These are phyloP conservation scores for Caenorhabditis sp. DNA, from an alignment of 2,888 invertebrate genomes.

Conservation along the genomic window DNA sequence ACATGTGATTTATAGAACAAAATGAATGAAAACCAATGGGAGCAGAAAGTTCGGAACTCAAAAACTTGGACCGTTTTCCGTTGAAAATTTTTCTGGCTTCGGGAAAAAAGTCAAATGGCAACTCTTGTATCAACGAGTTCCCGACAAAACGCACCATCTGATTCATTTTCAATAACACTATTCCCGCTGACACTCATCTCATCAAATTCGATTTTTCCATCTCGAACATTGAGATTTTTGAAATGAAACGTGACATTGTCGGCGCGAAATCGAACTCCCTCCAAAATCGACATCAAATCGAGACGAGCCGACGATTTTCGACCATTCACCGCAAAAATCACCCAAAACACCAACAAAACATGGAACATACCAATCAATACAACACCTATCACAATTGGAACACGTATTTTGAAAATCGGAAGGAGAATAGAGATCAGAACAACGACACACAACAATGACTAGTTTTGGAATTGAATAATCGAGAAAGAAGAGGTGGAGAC, in stretches of 20 bases:
- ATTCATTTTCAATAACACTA: background rate
- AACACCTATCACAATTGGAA: background rate
- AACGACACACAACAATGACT: background rate
- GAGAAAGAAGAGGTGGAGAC: background rate
- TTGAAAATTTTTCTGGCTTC: too few species aligned
- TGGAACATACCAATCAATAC: background rate
- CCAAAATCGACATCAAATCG: slow-evolving; percentile 2
- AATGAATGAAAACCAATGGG: too few species aligned
- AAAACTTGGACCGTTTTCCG: too few species aligned
- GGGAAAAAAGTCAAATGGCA: too few species aligned
- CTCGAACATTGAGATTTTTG: slow-evolving; percentile 3
- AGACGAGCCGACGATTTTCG: background rate
- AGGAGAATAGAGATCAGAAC: background rate
- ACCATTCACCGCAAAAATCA: background rate
- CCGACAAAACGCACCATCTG: background rate
- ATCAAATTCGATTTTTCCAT: slow-evolving; percentile 10
- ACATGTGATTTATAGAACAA: background rate
- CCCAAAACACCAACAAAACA: background rate
- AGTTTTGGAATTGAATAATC: background rate
- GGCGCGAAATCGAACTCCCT: background rate
- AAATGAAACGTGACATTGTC: slow-evolving; percentile 5
- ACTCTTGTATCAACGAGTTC: background rate
- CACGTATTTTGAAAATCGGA: background rate
- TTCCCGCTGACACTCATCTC: background rate
- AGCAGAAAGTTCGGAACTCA: background rate